Base-by-base conservation (phyloP, 2,888 invertebrate genomes). In the Strigamia crassipes region DNA sequence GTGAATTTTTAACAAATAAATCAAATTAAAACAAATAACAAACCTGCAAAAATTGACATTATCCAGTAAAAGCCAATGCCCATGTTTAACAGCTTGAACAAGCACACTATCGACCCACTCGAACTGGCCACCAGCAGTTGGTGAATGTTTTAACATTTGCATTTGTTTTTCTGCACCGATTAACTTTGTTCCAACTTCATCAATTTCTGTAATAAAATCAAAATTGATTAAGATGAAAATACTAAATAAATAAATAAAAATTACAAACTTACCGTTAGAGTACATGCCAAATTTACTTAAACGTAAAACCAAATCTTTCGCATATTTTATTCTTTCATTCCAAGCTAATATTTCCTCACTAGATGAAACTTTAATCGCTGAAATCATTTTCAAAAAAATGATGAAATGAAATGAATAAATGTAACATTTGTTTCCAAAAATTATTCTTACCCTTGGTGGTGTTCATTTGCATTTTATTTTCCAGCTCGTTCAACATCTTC, bases 31-130 rank as follows among this genome's bases (percentile, higher is more conserved):
- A 3, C 23, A 23, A 15, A 5, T 42, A 42, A 41, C 82, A 83
- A 83, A 88, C 88, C 88, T 96, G 87, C 97, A 97, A 82, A 97
- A 91, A 89, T 99, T 98, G 0, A 96, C 97, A 88, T 97, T 96
- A 88, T 96, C 96, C 82, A 96, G 89, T 79, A 96, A 89, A 56
- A 97, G 89, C 93, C 96, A 96, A 42, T 93, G 91, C 0, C 96
- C 96, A 86, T 92, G 92, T 85, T 92, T 91, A 84, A 96, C 89
- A 82, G 95, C 94, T 90, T 94, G 94, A 0, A 96, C 93, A 81
- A 97, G 90, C 84, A 94, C 89, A 15, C 96, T 96, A 88, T 97
- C 95, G 18, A 96, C 92, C 95, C 96, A 97, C 89, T 96, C 96
- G 86, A 96, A 97, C 87, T 93, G 94, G 6, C 96, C 96, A 18